These are phyloP conservation scores for Scaptomyza reducta DNA, from an alignment of 2,888 invertebrate genomes.

Conservation along the genomic window DNA sequence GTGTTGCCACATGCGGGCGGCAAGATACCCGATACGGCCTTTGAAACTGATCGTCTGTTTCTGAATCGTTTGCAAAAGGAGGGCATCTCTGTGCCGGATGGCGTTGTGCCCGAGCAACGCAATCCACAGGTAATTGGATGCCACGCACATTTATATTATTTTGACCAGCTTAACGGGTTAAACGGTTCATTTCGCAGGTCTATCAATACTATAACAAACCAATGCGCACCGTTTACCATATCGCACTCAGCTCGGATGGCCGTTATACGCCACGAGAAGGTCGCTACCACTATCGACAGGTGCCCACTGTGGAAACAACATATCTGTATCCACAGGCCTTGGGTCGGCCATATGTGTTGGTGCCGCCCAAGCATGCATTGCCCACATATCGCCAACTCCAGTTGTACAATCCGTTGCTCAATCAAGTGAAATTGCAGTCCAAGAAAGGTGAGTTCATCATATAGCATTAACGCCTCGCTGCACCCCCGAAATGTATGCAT, in stretches of 20 bases:
- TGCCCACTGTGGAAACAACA: constrained; percentile 86
- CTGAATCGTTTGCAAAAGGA: constrained; percentile 87
- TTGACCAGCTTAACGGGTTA: too few species aligned
- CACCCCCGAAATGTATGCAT: constrained; percentile 5
- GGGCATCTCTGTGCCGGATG: constrained; percentile 87
- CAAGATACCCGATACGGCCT: constrained; percentile 88
- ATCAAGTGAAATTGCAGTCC: constrained; percentile 80
- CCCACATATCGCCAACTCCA: constrained; percentile 81
- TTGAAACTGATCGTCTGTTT: constrained; percentile 86
- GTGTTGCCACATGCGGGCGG: constrained; percentile 87
- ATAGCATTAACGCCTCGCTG: constrained; percentile 30
- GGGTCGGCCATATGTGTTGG: constrained; percentile 68
- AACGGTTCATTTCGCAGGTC: constrained; percentile 66
- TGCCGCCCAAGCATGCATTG: constrained; percentile 67
- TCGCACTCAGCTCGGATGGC: constrained; percentile 85
- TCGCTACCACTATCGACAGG: constrained; percentile 83
- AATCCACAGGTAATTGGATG: constrained; percentile 80
- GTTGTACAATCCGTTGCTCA: constrained; percentile 80
- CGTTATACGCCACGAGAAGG: constrained; percentile 86
- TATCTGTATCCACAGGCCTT: constrained; percentile 85
- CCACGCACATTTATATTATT: not conserved
- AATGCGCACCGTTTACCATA: constrained; percentile 83
- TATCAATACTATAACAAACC: constrained; percentile 81
- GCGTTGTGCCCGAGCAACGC: constrained; percentile 85
- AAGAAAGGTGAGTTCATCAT: constrained; percentile 76